Base-by-base conservation (phyloP, 2,113 vertebrate species). In the Nothocercus nigrocapillus region DNA sequence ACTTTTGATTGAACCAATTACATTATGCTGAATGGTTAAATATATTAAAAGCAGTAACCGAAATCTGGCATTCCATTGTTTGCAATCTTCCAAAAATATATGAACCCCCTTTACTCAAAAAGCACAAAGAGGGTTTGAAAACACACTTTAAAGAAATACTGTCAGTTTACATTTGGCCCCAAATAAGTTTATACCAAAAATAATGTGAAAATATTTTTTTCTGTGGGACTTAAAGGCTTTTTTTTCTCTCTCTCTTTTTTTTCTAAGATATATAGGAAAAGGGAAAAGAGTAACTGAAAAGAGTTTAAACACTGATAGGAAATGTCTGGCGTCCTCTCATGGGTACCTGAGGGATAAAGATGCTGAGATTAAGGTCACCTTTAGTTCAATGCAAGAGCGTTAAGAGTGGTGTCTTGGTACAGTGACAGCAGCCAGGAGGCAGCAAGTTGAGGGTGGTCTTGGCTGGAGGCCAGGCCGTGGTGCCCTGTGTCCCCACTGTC, bases 1-100 rank as follows among this genome's bases (percentile, higher is more conserved):
- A 91, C 74, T 70, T 97, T 94, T 96, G 90, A 91, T 96, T 59
- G 89, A 97, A 72, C 44, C 83, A 95, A 94, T 97, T 97, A 93
- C 56, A 82, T 27, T 83, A 87, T 91, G 74, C 20, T 83, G 76
- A 95, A 94, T 81, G 44, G 87, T 95, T 93, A 79, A 95, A 95
- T 95, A 95, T 85, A 96, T 92, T 93, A 87, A 94, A 5, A 87
- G 25, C 51, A 93, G 75, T 74, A 94, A 95, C 59, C 42, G 58
- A 96, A 94, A 96, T 85, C 51, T 88, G 54, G 88, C 89, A 95
- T 94, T 94, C 76, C 80, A 49, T 94, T 94, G 90, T 90, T 96
- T 79, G 68, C 47, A 81, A 77, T 68, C 68, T 88, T 94, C 93
- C 68, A 89, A 95, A 96, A 92, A 93, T 75, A 90, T 17, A 84